Evolutionary conservation across 2,888 invertebrate genomes (phyloP).

Genomic region (Brachyopa scutellaris): DNA sequence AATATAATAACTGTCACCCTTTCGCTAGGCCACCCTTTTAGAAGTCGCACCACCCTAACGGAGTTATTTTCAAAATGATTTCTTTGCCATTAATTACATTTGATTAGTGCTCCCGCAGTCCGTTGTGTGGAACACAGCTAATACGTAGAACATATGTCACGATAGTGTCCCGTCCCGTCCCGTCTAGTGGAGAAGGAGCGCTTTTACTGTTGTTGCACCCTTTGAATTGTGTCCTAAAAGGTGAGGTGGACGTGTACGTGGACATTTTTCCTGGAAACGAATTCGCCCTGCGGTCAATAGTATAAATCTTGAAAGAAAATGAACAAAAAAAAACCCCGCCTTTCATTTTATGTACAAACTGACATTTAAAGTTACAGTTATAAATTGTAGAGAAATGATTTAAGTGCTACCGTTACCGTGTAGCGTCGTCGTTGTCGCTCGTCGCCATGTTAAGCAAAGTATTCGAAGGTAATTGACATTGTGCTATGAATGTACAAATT

Average conservation of each 20-base stretch:
- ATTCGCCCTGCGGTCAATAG: conserved; percentile 34
- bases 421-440: not conserved
- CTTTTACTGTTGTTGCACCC: conserved; percentile 22
- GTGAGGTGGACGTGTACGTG: conserved; percentile 22
- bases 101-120: conserved; percentile 38
- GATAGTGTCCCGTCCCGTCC: conserved; percentile 53
- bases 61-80: conserved; percentile 69
- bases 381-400: conserved; percentile 39
- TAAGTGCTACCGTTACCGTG: conserved; percentile 39
- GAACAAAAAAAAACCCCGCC: conserved; percentile 44
- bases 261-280: conserved; percentile 28
- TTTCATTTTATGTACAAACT: conserved; percentile 52
- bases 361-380: conserved; percentile 61
- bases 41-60: not conserved
- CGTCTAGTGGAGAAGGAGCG: conserved; percentile 4
- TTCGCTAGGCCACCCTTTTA: conserved; percentile 30
- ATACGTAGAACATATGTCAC: conserved; percentile 55
- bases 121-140: not conserved
- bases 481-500: conserved; percentile 10
- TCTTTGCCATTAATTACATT: conserved; percentile 66
- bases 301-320: conserved; percentile 48
- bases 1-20: conserved; percentile 64
- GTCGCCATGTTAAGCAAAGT: conserved; percentile 21
- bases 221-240: conserved; percentile 8
- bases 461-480: conserved; percentile 54